Evolutionary conservation across 2,797 vertebrate genomes (phyloP).

Genomic region (Myotis findleyi): DNA sequence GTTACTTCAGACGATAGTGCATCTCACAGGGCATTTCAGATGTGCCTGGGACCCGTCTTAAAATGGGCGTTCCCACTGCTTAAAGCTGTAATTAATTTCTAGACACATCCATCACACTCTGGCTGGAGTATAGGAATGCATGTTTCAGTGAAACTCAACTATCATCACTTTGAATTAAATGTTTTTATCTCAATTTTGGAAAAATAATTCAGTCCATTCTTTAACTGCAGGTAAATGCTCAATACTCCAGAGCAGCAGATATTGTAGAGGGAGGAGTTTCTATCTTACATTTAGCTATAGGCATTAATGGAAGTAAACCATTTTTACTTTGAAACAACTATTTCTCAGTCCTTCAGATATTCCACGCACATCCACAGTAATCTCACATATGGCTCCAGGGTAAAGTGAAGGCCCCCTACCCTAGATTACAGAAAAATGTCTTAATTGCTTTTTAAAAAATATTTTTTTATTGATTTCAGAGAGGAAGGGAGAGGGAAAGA

Average conservation of each 20-base stretch:
- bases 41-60: not conserved
- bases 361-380: not conserved
- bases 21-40: not conserved
- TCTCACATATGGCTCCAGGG: not conserved
- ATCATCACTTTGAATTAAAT: not conserved
- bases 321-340: not conserved
- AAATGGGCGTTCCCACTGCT: not conserved
- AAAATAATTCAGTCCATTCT: conserved; percentile 40
- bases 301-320: not conserved
- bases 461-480: too few species aligned
- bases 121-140: not conserved
- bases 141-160: not conserved
- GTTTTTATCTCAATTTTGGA: not conserved
- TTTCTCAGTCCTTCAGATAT: not conserved
- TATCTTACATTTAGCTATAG: not conserved
- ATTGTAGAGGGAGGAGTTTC: not conserved
- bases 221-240: not conserved
- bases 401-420: not conserved
- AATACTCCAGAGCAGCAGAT: not conserved
- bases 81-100: conserved; percentile 11
- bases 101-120: conserved; percentile 1
- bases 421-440: not conserved
- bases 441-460: not conserved
- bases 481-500: too few species aligned
- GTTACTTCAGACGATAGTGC: not conserved